Evolutionary conservation across 2,797 vertebrate genomes (phyloP), one percentile per base, ranked within the genome.

Genomic region (Erethizon dorsatum): DNA sequence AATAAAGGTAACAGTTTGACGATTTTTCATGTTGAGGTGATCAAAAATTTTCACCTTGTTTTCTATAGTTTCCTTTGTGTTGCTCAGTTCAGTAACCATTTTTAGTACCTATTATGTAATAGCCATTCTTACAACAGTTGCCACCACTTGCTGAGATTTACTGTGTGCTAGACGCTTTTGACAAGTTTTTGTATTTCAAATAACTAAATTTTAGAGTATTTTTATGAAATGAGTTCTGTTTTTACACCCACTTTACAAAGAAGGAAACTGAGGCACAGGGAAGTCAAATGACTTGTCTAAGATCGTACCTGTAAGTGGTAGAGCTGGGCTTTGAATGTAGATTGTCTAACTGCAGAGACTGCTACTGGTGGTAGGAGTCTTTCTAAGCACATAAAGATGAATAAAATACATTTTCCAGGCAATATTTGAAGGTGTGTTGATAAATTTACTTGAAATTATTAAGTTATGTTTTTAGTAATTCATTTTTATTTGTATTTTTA

Each of bases 401-500:
- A 33, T 73, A 59, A 37, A 45, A 84, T n/a, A 83, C 22, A 88
- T 92, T 15, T 91, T n/a, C 12, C 10, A 88, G 63, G 52, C 22
- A 78, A 14, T 94, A 75, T 93, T 94, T 96, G 75, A 96, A 88
- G 45, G 4, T 83, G 2, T 94, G 33, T 93, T 83, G 56, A 75
- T 96, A 93, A 84, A 78, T 92, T 90, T 86, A 80, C 56, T 78
- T 52, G 45, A 90, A 56, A 65, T 95, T 96, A 86, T 69, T 91
- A 75, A 93, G 61, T 50, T 69, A 45, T 69, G 50, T 92, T 97
- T 92, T 37, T 14, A n/a, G 4, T 91, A 65, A 90, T 95, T 90
- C 59, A 57, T 91, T 47, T 83, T 28, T 71, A 5, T 98, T 96
- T 96, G 98, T 92, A 98, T 97, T 96, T 98, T 22, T 98, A 99